Evolutionary conservation across 2,113 vertebrate genomes (phyloP).

Genomic region (Nothoprocta pentlandii): DNA sequence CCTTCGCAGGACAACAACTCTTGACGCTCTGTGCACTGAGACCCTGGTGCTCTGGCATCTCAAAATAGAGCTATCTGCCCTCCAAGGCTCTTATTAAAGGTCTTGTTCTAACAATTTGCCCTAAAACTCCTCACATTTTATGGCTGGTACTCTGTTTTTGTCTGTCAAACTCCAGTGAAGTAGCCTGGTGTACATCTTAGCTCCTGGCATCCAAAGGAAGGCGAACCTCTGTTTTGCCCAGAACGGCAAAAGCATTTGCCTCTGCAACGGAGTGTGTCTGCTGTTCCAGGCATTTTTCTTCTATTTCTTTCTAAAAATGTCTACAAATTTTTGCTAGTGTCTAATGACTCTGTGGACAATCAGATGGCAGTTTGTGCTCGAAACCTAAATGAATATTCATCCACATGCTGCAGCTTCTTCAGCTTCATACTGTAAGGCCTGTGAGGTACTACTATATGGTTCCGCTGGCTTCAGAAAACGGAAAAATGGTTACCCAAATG

Average conservation of each 20-base stretch:
- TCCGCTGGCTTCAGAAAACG: background rate
- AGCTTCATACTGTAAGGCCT: background rate
- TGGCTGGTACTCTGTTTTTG: background rate
- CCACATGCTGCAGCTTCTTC: background rate
- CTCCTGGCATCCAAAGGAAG: rapidly evolving
- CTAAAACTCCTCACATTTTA: background rate
- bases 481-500: rapidly evolving
- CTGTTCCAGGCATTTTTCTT: background rate
- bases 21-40: background rate
- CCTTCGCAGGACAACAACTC: background rate
- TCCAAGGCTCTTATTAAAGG: background rate
- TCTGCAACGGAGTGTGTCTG: background rate
- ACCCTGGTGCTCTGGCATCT: rapidly evolving
- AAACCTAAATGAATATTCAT: rapidly evolving
- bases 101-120: background rate
- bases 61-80: rapidly evolving
- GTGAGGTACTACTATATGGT: background rate
- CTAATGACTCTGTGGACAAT: rapidly evolving
- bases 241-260: background rate
- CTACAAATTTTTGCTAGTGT: background rate
- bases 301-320: background rate
- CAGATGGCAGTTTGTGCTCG: background rate
- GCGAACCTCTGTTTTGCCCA: rapidly evolving
- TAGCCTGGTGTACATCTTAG: background rate
- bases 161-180: rapidly evolving